These are phyloP conservation scores for Callinectes sapidus DNA, from an alignment of 2,888 invertebrate genomes.

Conservation along the genomic window DNA sequence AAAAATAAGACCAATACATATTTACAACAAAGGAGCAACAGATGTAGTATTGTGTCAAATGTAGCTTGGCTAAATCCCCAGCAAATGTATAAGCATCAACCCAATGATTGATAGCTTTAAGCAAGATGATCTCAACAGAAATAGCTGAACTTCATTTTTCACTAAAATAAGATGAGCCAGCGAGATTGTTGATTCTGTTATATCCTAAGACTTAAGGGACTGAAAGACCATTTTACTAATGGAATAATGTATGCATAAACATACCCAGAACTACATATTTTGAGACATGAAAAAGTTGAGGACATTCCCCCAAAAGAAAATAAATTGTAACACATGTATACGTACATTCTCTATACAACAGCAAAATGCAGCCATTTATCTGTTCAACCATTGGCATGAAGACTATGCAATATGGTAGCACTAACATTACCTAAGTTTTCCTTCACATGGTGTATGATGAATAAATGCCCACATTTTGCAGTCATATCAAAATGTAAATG, in stretches of 20 bases:
- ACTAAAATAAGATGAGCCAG: background rate
- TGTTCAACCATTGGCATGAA: background rate
- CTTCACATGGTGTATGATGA: background rate
- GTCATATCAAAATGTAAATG: background rate
- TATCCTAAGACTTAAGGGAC: background rate
- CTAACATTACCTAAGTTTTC: background rate
- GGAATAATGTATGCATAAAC: background rate
- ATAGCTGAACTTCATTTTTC: background rate
- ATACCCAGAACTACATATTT: background rate
- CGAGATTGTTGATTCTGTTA: background rate
- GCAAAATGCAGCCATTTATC: background rate
- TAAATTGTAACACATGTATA: background rate
- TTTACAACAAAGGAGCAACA: background rate
- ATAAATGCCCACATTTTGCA: background rate
- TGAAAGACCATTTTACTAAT: background rate
- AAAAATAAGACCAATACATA: background rate
- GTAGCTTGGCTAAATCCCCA: background rate
- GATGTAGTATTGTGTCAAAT: background rate
- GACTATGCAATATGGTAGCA: background rate
- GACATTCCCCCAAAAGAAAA: background rate
- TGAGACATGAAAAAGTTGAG: background rate
- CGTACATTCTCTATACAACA: conserved; percentile 24
- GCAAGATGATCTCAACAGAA: background rate
- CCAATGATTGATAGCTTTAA: background rate
- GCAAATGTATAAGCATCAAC: background rate